phyloP scores from a whole-genome alignment of 23 tunicate genomes.

The Botrylloides violaceus region DNA sequence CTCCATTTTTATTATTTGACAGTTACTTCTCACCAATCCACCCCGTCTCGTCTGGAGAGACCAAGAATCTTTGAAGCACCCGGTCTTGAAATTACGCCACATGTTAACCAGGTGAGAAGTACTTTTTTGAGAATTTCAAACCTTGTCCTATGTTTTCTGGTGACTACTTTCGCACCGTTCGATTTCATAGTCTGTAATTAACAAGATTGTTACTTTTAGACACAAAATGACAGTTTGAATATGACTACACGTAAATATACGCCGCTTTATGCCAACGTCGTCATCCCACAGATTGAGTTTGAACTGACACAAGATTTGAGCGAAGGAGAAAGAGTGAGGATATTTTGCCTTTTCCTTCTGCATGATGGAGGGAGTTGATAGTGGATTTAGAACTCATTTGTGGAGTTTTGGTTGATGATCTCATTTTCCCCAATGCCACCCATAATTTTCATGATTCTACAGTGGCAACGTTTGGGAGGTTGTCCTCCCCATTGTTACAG shows the following conservation, averaged over 20 bases:
- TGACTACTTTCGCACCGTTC: not conserved
- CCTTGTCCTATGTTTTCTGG: not conserved
- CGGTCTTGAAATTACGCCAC: constrained; percentile 29
- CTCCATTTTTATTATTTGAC: not conserved
- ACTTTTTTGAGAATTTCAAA: not conserved
- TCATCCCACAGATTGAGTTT: constrained; percentile 55
- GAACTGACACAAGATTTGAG: constrained; percentile 80
- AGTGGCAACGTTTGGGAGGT: too few species aligned
- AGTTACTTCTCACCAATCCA: constrained; percentile 44
- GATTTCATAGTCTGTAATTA: not conserved
- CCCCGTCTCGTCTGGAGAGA: constrained; percentile 31
- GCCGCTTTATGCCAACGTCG: constrained; percentile 52
- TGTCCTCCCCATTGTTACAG: too few species aligned
- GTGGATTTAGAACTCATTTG: too few species aligned
- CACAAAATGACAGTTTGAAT: not conserved
- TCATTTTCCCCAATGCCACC: too few species aligned
- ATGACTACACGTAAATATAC: constrained; percentile 61
- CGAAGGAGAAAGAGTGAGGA: constrained; percentile 72
- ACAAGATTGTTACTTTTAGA: not conserved
- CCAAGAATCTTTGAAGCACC: constrained; percentile 22
- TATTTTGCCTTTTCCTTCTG: too few species aligned
- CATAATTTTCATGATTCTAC: too few species aligned
- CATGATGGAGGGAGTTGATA: too few species aligned
- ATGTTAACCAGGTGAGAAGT: not conserved
- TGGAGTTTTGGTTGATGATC: too few species aligned